Base-by-base conservation (phyloP, 1,140 invertebrate species). In the Rhagoletis zephyria region DNA sequence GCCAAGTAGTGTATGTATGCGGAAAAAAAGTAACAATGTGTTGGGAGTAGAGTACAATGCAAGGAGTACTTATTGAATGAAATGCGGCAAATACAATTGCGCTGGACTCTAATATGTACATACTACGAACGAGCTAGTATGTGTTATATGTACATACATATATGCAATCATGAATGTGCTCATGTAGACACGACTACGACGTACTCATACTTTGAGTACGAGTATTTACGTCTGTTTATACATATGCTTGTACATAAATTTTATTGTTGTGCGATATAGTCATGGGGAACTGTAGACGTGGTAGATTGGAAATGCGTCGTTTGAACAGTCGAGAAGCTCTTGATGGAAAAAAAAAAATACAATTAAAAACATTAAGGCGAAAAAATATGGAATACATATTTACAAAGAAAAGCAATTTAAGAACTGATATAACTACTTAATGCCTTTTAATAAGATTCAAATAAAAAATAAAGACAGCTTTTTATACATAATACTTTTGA, bases 251-350 rank as follows among this genome's bases (percentile, higher is more conserved):
- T 70, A 48, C 40, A 16, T 56, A 1, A 4, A 67, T 12, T 67
- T 67, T 40, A 30, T 10, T 74, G 10, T 4, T 56, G 51, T 56
- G 51, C 16, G 61, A 7, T 81, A 51, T n/a, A 51, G 19, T n/a
- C 42, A 51, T 81, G 74, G 74, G 48, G 74, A 81, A n/a, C 19
- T 81, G 74, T 19, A 81, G 74, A 81, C 74, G 74, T 81, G 74
- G 74, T 81, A 9, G 74, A 59, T 81, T 59, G 48, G 51, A 19
- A 81, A 59, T 81, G 7, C 45, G n/a, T 81, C 51, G n/a, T 56
- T 81, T 81, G n/a, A 81, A 81, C 74, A 81, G 48, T 56, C 48
- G 56, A 56, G 45, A 81, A 81, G 74, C 74, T 19, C 45, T 77
- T 77, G 19, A 81, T 51, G 19, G 1, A n/a, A 81, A 30, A 59